Conservation (phyloP, 2,888 invertebrate species). For the Sinhomidia bicolor region DNA sequence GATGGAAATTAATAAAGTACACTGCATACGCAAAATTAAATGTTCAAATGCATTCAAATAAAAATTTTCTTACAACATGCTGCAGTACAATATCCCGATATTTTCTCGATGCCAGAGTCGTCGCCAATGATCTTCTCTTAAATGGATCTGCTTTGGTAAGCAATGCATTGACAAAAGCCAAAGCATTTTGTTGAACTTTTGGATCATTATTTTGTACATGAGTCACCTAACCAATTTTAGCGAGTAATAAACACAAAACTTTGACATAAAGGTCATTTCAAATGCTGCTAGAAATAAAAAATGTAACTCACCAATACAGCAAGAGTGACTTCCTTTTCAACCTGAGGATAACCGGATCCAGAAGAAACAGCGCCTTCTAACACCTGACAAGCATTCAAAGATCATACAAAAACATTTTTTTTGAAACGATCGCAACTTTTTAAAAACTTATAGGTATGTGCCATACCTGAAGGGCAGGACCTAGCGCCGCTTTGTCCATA, state of each 20-base stretch:
- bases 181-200: constrained; percentile 95
- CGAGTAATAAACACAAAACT: not conserved
- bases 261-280: not conserved
- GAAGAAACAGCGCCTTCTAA: constrained; percentile 75
- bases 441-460: too few species aligned
- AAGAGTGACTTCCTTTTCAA: constrained; percentile 94
- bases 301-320: constrained; percentile 88
- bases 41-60: constrained; percentile 83
- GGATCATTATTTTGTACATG: constrained; percentile 82
- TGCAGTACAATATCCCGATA: constrained; percentile 92
- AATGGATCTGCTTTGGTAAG: constrained; percentile 92
- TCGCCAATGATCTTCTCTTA: constrained; percentile 89
- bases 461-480: constrained; percentile 75
- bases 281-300: not conserved
- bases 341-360: constrained; percentile 83
- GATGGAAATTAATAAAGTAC: not conserved
- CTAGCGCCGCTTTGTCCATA: constrained; percentile 72
- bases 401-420: not conserved
- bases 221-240: constrained; percentile 58
- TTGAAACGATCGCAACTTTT: not conserved
- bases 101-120: constrained; percentile 92
- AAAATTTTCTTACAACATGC: constrained; percentile 88
- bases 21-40: constrained; percentile 81
- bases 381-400: too few species aligned
- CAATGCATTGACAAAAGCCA: constrained; percentile 96